A percentile compares a stretch with the other conserved stretches of the same genome.
Evolutionary conservation across 2,888 invertebrate species (phyloP).

Genomic region (Blastobasis adustella): DNA sequence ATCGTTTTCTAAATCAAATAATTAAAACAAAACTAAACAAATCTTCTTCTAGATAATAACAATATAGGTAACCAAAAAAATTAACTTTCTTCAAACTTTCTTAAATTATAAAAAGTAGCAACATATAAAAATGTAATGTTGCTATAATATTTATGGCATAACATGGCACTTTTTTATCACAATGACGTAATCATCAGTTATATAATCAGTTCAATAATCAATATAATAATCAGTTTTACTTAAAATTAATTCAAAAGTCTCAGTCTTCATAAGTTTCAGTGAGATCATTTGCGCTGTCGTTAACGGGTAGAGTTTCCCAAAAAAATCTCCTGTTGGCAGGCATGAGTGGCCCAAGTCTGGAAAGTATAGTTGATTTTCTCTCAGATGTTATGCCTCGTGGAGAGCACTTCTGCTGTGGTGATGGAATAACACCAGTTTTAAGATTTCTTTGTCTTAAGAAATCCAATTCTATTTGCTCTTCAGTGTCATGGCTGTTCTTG

Average conservation of each 20-base stretch:
- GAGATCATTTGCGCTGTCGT: slow-evolving; percentile 2
- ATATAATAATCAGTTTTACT: background rate
- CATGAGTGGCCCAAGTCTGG: slow-evolving; percentile 2
- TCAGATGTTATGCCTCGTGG: slow-evolving; percentile 4
- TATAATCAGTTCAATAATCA: background rate
- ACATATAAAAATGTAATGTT: background rate
- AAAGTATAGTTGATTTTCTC: slow-evolving; percentile 5
- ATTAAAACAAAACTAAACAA: background rate
- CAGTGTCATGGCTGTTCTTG: background rate
- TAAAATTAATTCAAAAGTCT: background rate
- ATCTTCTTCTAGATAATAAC: background rate
- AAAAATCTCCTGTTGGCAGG: slow-evolving; percentile 4
- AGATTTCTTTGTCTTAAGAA: background rate
- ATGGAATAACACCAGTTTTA: background rate
- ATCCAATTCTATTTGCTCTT: background rate
- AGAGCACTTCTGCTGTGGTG: background rate
- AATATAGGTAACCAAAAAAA: background rate
- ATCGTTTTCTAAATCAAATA: background rate
- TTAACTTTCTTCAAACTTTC: too few species aligned
- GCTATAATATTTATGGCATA: background rate
- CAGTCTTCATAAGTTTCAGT: background rate
- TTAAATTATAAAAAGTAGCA: background rate
- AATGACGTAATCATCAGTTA: background rate
- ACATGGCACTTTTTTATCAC: background rate
- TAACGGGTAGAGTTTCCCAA: slow-evolving; percentile 3